Conservation (phyloP, 2,888 invertebrate species). For the Cataglyphis livida region DNA sequence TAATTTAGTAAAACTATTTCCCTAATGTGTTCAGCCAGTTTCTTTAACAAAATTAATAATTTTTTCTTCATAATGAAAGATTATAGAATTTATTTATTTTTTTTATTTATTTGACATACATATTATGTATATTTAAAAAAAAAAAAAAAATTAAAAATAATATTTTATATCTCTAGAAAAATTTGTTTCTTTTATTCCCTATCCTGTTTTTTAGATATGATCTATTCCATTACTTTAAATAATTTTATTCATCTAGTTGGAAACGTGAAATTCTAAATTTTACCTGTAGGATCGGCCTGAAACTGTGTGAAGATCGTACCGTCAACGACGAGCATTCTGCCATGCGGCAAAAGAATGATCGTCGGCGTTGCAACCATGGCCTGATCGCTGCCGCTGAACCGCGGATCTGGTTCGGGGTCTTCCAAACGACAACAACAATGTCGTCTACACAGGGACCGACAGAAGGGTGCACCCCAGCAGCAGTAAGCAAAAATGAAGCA, state of each 20-base stretch:
- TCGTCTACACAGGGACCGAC: conserved; percentile 86
- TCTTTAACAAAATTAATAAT: not conserved
- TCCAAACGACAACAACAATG: conserved; percentile 86
- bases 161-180: not conserved
- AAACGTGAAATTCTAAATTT: conserved; percentile 35
- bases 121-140: not conserved
- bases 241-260: not conserved
- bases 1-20: not conserved
- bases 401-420: conserved; percentile 83
- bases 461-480: conserved; percentile 88
- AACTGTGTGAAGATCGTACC: conserved; percentile 87
- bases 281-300: conserved; percentile 83
- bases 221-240: not conserved
- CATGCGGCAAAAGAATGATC: conserved; percentile 87
- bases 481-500: conserved; percentile 87
- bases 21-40: not conserved
- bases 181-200: conserved; percentile 1
- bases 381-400: conserved; percentile 79
- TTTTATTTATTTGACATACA: not conserved
- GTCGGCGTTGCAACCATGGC: conserved; percentile 86
- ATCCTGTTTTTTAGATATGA: not conserved
- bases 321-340: conserved; percentile 87
- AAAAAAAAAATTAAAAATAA: not conserved
- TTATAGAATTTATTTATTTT: not conserved
- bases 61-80: not conserved